Conservation (phyloP, 2,888 invertebrate species). For the Acronicta leporina region DNA sequence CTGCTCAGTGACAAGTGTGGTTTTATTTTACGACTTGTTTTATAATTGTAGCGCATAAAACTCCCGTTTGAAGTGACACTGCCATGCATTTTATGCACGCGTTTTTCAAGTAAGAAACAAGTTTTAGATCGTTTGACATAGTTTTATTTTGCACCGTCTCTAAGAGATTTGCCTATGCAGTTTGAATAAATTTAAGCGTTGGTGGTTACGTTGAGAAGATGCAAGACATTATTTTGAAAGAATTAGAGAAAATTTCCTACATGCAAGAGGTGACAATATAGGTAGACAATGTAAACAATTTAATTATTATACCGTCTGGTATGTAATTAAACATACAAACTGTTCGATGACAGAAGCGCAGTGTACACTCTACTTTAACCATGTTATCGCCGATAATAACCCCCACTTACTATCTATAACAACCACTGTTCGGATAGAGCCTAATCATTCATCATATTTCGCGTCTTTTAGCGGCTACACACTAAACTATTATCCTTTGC, state of each 20-base stretch:
- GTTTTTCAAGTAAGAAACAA: slow-evolving; percentile 4
- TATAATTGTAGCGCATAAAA: slow-evolving; percentile 30
- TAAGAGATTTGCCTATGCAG: background rate
- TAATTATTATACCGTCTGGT: slow-evolving; percentile 18
- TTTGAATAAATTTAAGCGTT: background rate
- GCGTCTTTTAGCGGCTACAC: slow-evolving; percentile 18
- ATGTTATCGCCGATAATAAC: slow-evolving; percentile 29
- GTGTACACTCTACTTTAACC: slow-evolving; percentile 27
- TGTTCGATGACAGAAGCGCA: slow-evolving; percentile 9
- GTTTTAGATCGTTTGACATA: slow-evolving; percentile 11
- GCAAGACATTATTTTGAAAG: background rate
- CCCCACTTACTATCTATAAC: slow-evolving; percentile 12
- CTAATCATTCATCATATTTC: slow-evolving; percentile 29
- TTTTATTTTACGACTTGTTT: slow-evolving; percentile 23
- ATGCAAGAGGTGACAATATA: slow-evolving; percentile 12
- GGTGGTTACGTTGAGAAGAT: too few species aligned
- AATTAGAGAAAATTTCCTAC: background rate
- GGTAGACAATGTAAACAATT: slow-evolving; percentile 7
- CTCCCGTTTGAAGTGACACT: slow-evolving; percentile 46
- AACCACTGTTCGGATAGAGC: slow-evolving; percentile 16
- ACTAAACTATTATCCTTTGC: slow-evolving; percentile 21
- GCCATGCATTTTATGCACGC: slow-evolving; percentile 21
- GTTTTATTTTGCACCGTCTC: slow-evolving; percentile 2
- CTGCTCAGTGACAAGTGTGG: slow-evolving; percentile 20
- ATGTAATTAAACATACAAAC: slow-evolving; percentile 20